These are phyloP conservation scores for Campoletis raptor DNA, from an alignment of 2,888 invertebrate genomes.

Conservation along the genomic window DNA sequence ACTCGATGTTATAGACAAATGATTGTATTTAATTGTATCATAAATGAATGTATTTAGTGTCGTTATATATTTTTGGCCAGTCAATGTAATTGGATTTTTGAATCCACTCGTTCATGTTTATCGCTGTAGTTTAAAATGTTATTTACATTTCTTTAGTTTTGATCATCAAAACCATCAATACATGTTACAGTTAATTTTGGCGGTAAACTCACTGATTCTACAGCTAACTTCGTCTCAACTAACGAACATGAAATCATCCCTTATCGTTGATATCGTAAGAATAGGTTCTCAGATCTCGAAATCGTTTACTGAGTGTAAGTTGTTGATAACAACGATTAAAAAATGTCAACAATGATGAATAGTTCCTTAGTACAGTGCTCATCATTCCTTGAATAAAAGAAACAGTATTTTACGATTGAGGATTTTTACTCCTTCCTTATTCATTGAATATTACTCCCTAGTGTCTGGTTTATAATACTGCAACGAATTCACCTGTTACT, in stretches of 20 bases:
- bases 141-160: not conserved
- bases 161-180: not conserved
- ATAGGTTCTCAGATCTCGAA: not conserved
- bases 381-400: not conserved
- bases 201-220: not conserved
- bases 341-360: not conserved
- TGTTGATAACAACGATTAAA: not conserved
- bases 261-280: not conserved
- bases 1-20: not conserved
- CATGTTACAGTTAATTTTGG: not conserved
- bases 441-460: not conserved
- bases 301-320: not conserved
- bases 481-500: slow-evolving; percentile 28
- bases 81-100: not conserved
- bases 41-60: not conserved
- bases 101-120: not conserved
- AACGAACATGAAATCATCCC: not conserved
- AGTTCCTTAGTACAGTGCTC: not conserved
- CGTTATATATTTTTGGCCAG: not conserved
- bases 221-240: not conserved
- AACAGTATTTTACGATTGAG: not conserved
- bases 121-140: not conserved
- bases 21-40: not conserved
- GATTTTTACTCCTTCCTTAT: not conserved
- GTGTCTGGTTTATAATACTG: slow-evolving; percentile 25